Conservation (phyloP, 2,888 invertebrate genomes). For the Campaea margaritaria region DNA sequence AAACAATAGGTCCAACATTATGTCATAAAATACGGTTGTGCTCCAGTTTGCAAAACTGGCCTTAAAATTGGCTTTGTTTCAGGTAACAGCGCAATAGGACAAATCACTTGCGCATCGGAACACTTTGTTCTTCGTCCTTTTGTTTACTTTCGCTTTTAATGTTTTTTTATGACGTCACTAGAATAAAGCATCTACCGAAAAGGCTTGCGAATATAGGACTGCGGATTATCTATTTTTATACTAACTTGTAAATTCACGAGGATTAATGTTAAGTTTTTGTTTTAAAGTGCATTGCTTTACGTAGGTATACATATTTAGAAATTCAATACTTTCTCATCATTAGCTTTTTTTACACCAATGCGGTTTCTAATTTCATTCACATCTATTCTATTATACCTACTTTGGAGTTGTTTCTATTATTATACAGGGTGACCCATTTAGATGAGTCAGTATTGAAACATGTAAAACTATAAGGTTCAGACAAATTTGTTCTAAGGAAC, state of each 20-base stretch:
- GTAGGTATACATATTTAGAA: no score
- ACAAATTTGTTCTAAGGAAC: no score
- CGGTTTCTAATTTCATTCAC: no score
- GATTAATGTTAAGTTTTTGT: background rate
- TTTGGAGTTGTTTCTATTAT: no score
- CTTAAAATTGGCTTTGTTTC: slow-evolving; percentile 67
- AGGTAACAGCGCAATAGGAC: slow-evolving; percentile 69
- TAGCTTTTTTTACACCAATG: no score
- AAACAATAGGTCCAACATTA: slow-evolving; percentile 59
- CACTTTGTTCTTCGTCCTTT: slow-evolving; percentile 65
- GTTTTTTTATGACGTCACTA: slow-evolving; percentile 50
- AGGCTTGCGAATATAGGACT: slow-evolving; percentile 29
- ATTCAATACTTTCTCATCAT: no score
- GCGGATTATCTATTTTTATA: background rate
- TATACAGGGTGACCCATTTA: no score
- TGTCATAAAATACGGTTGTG: slow-evolving; percentile 71
- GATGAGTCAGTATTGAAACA: no score
- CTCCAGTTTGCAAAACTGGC: slow-evolving; percentile 72
- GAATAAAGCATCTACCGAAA: slow-evolving; percentile 31
- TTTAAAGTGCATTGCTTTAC: background rate
- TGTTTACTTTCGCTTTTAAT: slow-evolving; percentile 72
- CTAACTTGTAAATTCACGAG: background rate
- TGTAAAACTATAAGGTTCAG: no score
- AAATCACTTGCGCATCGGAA: slow-evolving; percentile 73
- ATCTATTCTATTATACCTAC: no score